Evolutionary conservation across 2,888 invertebrate genomes (phyloP).

Genomic region (Apamea sordens): DNA sequence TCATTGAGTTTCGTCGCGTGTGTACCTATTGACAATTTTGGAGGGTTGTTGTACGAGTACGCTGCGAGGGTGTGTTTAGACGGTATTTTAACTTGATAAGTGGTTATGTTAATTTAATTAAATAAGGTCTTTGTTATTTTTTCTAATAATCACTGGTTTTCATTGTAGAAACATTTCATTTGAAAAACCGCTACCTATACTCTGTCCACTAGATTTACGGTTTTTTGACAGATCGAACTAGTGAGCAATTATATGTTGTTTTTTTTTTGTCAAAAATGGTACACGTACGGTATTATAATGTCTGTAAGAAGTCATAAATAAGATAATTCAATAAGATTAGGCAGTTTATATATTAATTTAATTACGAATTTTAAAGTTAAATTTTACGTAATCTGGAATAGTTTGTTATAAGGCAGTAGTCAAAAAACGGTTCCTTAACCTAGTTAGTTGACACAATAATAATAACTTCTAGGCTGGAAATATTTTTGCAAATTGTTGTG

Average conservation of each 20-base stretch:
- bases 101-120: not conserved
- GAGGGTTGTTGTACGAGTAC: not conserved
- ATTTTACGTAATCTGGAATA: too few species aligned
- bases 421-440: too few species aligned
- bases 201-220: too few species aligned
- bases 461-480: not conserved
- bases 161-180: not conserved
- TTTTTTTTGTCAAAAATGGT: too few species aligned
- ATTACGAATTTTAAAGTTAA: too few species aligned
- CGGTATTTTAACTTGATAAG: not conserved
- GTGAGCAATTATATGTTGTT: too few species aligned
- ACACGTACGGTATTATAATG: too few species aligned
- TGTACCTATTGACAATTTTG: constrained; percentile 26
- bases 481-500: not conserved
- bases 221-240: too few species aligned
- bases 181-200: not conserved
- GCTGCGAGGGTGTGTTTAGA: not conserved
- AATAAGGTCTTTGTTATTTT: not conserved
- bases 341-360: too few species aligned
- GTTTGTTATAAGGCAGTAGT: too few species aligned
- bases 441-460: not conserved
- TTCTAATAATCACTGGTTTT: not conserved
- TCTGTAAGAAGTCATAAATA: too few species aligned
- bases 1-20: constrained; percentile 39
- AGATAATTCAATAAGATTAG: too few species aligned